Conservation (phyloP, 2,888 invertebrate species). For the Pandemis corylana region DNA sequence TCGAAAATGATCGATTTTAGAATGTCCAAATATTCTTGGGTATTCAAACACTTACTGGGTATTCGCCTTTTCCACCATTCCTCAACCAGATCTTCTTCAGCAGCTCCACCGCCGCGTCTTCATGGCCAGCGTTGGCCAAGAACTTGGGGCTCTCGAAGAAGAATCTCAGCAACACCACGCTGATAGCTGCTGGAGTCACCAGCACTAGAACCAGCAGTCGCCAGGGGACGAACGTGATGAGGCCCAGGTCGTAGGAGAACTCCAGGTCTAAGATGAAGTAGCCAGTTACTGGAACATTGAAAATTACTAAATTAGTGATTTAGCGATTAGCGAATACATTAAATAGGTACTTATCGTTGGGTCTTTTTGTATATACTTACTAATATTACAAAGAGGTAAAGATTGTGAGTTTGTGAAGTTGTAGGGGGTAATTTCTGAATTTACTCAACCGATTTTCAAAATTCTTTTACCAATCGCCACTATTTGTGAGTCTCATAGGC, state of each 20-base stretch:
- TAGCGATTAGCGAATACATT: no score
- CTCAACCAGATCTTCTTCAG: conserved; percentile 83
- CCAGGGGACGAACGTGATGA: conserved; percentile 62
- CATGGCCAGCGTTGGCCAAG: conserved; percentile 85
- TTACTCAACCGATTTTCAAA: no score
- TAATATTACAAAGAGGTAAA: no score
- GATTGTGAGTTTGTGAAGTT: no score
- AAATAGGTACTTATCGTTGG: no score
- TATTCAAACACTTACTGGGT: conserved; percentile 48
- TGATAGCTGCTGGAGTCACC: conserved; percentile 84
- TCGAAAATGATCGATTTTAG: no score
- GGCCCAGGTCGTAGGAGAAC: conserved; percentile 53
- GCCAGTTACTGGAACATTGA: conserved; percentile 50
- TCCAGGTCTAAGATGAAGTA: conserved; percentile 55
- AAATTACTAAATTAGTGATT: no score
- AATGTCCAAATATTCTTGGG: neutral
- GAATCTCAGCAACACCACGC: conserved; percentile 80
- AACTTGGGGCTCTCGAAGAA: conserved; percentile 91
- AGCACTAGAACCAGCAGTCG: conserved; percentile 62
- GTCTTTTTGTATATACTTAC: no score
- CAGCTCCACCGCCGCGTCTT: conserved; percentile 85
- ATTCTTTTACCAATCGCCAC: no score
- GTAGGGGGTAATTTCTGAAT: no score
- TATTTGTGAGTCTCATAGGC: no score
- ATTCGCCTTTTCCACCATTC: conserved; percentile 70